These are phyloP conservation scores for Tortrix viridana DNA, from an alignment of 2,888 invertebrate genomes.

Conservation along the genomic window DNA sequence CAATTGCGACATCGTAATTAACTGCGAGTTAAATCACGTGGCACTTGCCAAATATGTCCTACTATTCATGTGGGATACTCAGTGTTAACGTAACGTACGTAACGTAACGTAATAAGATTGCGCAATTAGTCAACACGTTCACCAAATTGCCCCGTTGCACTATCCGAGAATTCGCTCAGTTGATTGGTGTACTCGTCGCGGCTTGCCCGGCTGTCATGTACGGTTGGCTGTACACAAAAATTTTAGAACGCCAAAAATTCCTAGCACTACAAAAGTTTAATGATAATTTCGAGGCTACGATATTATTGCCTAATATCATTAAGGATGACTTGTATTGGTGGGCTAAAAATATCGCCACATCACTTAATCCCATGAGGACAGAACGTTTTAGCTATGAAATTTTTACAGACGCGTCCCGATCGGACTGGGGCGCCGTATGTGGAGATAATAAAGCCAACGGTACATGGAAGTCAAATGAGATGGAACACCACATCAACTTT, in stretches of 20 bases:
- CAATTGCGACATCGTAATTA: no score
- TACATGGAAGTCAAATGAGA: constrained; percentile 20
- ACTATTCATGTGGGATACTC: no score
- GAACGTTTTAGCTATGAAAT: neutral
- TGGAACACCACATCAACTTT: constrained; percentile 40
- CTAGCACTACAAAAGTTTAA: neutral
- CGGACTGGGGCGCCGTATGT: constrained; percentile 44
- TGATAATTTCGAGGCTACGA: neutral
- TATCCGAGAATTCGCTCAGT: neutral
- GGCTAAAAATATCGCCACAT: neutral
- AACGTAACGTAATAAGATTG: neutral
- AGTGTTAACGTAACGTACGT: no score
- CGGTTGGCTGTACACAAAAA: neutral
- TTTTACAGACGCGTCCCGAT: constrained; percentile 44
- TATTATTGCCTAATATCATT: neutral
- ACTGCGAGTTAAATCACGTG: no score
- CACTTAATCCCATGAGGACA: neutral
- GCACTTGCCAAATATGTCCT: no score
- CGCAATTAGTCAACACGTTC: neutral
- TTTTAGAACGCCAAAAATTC: neutral
- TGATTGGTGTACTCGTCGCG: neutral
- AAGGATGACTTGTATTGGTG: neutral
- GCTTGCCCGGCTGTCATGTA: neutral
- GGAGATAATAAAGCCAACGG: constrained; percentile 37
- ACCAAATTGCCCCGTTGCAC: neutral